These are phyloP conservation scores for Calephelis nemesis DNA, from an alignment of 1,140 invertebrate species.

Conservation along the genomic window DNA sequence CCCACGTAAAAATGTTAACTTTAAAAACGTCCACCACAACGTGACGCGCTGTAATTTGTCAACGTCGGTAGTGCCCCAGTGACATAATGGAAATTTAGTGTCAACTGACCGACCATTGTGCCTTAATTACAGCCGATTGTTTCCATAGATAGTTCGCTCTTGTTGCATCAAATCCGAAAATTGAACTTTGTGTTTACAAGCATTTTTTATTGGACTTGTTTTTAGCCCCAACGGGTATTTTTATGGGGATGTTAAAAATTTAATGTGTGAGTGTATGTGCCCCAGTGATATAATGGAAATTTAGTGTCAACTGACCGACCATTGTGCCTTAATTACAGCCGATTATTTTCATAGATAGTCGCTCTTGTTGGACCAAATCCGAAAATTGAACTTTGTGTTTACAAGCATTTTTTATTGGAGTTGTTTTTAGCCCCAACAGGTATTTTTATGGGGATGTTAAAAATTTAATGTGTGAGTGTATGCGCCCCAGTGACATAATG, in stretches of 20 bases:
- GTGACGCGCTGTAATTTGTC: constrained; percentile 33
- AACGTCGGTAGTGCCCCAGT: constrained; percentile 30
- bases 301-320: constrained; percentile 38
- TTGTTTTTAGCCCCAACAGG: too few species aligned
- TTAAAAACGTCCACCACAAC: constrained; percentile 2
- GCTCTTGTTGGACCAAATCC: constrained; percentile 12
- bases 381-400: background rate
- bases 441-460: too few species aligned
- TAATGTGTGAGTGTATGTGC: too few species aligned
- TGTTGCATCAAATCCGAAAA: constrained; percentile 6
- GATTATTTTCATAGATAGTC: constrained; percentile 36
- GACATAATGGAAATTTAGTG: constrained; percentile 41
- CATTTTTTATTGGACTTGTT: background rate
- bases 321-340: constrained; percentile 33
- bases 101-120: constrained; percentile 34
- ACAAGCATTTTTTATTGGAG: background rate
- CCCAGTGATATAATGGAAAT: constrained; percentile 36
- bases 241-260: too few species aligned
- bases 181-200: background rate
- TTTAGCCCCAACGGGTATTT: too few species aligned
- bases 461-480: too few species aligned
- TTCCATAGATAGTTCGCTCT: constrained; percentile 32
- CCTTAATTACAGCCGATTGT: constrained; percentile 36
- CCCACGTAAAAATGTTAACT: constrained; percentile 3
- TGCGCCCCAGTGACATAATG: constrained; percentile 31